Percentiles rank a stretch among this genome's conserved stretches.
Conservation (phyloP, 2,113 vertebrate genomes). For the Isichthys henryi region DNA sequence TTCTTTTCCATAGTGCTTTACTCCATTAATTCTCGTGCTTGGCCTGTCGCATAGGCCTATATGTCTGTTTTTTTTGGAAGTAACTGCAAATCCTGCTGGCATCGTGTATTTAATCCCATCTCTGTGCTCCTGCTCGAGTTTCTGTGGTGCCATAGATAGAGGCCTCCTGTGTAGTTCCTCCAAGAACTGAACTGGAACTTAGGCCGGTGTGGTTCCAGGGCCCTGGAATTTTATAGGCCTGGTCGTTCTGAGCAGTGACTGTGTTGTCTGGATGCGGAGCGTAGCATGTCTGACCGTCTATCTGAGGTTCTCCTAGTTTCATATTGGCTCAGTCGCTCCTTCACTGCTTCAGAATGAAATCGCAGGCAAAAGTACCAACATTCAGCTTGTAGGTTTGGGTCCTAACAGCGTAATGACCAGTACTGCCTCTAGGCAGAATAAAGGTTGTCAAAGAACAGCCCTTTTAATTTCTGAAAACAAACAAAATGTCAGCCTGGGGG, state of each 20-base stretch:
- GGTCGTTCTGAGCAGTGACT: not conserved
- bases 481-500: not conserved
- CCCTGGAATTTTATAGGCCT: not conserved
- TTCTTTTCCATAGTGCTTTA: not conserved
- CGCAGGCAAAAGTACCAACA: too few species aligned
- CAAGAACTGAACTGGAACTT: not conserved
- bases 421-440: not conserved
- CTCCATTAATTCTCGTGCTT: not conserved
- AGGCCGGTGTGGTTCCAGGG: not conserved
- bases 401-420: not conserved
- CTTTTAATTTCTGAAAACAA: not conserved
- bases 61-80: not conserved
- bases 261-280: not conserved
- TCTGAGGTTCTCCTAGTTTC: not conserved
- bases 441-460: not conserved
- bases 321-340: not conserved
- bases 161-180: too few species aligned
- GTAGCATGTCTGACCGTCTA: not conserved
- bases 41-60: not conserved
- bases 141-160: not conserved
- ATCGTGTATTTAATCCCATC: not conserved
- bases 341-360: not conserved
- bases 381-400: not conserved
- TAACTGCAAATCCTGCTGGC: not conserved
- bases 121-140: not conserved